These are phyloP conservation scores for Colletes collaris DNA, from an alignment of 2,888 invertebrate genomes.

Conservation along the genomic window DNA sequence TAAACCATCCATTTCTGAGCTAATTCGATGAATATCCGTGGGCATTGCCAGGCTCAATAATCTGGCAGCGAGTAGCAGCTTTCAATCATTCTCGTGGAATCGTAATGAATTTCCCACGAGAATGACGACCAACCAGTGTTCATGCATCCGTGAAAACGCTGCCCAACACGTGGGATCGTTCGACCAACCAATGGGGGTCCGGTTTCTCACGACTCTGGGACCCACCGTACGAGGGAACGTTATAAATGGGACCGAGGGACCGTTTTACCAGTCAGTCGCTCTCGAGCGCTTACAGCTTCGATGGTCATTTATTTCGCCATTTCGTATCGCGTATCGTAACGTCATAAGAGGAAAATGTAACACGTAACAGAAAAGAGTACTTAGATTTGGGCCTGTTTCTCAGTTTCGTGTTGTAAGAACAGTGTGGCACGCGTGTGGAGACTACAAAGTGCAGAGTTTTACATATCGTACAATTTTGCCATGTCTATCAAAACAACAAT, in stretches of 20 bases:
- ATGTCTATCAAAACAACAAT: too few relatives aligned
- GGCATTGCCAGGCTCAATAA: not conserved
- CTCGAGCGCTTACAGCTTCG: not conserved
- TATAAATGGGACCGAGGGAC: constrained; percentile 47
- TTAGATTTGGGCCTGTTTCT: too few relatives aligned
- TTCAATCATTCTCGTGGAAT: not conserved
- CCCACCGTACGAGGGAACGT: constrained; percentile 11
- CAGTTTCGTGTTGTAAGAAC: too few relatives aligned
- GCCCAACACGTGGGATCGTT: constrained; percentile 33
- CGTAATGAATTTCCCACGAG: constrained; percentile 37
- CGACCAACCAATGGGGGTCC: constrained; percentile 14
- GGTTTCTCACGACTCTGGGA: constrained; percentile 58
- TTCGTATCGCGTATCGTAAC: not conserved
- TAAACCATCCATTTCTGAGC: too few relatives aligned
- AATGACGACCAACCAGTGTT: not conserved
- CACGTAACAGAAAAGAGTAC: too few relatives aligned
- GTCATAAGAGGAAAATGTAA: too few relatives aligned
- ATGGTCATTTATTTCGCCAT: not conserved
- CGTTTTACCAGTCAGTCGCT: constrained; percentile 25
- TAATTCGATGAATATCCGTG: not conserved
- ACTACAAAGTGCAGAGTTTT: too few relatives aligned
- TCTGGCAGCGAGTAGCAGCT: not conserved
- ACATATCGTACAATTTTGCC: too few relatives aligned
- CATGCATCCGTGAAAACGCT: constrained; percentile 33
- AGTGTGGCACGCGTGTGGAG: too few relatives aligned